phyloP scores from a whole-genome alignment of 1,140 invertebrate species.

The Olivierus martensii region DNA sequence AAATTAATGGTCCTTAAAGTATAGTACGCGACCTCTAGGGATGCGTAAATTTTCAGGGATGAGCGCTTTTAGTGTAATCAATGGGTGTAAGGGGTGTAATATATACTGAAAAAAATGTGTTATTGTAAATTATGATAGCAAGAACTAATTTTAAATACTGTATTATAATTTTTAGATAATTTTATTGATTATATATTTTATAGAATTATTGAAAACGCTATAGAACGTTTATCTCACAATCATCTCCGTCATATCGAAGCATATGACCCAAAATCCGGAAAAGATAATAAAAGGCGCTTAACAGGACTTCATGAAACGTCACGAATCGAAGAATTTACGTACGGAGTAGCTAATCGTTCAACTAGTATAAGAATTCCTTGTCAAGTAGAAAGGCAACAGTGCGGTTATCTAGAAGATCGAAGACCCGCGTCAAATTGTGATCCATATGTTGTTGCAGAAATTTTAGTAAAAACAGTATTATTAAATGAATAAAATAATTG shows the following conservation, averaged over 20 bases:
- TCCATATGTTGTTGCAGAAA: constrained; percentile 63
- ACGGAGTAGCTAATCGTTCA: constrained; percentile 37
- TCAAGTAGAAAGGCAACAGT: constrained; percentile 57
- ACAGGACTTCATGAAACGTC: constrained; percentile 42
- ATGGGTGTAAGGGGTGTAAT: too few relatives aligned
- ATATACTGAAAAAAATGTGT: too few relatives aligned
- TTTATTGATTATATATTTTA: not conserved
- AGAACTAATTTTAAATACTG: not conserved
- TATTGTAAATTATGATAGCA: too few relatives aligned
- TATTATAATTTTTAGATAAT: not conserved
- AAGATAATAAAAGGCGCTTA: constrained; percentile 66
- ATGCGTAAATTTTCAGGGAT: too few relatives aligned
- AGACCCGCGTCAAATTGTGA: constrained; percentile 88
- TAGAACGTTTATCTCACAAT: constrained; percentile 60
- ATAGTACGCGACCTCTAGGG: too few relatives aligned
- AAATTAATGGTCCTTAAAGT: too few relatives aligned
- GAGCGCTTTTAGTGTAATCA: too few relatives aligned
- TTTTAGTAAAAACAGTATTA: constrained; percentile 54
- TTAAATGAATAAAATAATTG: constrained; percentile 49
- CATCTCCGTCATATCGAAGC: constrained; percentile 75
- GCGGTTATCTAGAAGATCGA: constrained; percentile 86
- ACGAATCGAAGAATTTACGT: constrained; percentile 14
- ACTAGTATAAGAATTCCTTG: constrained; percentile 36
- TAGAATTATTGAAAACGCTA: constrained; percentile 22
- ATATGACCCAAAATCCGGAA: constrained; percentile 66